These are phyloP conservation scores for Pristionchus japonicus DNA, from an alignment of 2,888 invertebrate genomes.

Conservation along the genomic window DNA sequence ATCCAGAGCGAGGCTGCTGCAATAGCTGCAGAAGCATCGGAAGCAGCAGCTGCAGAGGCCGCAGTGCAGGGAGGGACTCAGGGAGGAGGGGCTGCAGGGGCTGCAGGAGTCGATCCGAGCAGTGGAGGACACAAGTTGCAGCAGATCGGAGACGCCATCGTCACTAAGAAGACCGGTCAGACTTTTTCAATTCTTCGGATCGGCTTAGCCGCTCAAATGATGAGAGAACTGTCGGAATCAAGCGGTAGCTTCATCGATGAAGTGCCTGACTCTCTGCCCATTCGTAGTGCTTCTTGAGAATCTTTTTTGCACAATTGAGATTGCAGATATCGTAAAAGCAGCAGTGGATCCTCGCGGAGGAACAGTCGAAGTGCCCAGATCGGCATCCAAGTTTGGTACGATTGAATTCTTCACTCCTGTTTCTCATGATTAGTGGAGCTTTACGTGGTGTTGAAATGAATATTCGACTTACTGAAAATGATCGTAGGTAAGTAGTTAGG, in stretches of 20 bases:
- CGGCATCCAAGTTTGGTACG: constrained; percentile 2
- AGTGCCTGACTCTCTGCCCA: too few relatives aligned
- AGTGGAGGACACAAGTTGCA: neutral
- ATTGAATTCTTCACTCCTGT: neutral
- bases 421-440: too few relatives aligned
- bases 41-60: neutral
- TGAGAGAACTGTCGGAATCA: too few relatives aligned
- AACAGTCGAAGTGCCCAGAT: constrained; percentile 20
- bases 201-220: neutral
- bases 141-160: neutral
- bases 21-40: neutral
- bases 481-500: too few relatives aligned
- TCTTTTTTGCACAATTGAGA: too few relatives aligned
- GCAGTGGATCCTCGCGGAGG: constrained; percentile 42
- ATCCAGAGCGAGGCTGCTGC: constrained; percentile 28
- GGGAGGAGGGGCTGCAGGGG: constrained; percentile 6
- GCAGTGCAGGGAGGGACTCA: too few relatives aligned
- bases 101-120: neutral
- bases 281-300: too few relatives aligned
- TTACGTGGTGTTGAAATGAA: neutral
- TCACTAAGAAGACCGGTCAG: constrained; percentile 28
- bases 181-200: too few relatives aligned
- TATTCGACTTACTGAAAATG: neutral
- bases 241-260: too few relatives aligned
- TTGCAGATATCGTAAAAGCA: constrained; percentile 33